A percentile compares a stretch with the other conserved stretches of the same genome.
phyloP scores from a whole-genome alignment of 2,888 invertebrate genomes.

The Margaritifera margaritifera region DNA sequence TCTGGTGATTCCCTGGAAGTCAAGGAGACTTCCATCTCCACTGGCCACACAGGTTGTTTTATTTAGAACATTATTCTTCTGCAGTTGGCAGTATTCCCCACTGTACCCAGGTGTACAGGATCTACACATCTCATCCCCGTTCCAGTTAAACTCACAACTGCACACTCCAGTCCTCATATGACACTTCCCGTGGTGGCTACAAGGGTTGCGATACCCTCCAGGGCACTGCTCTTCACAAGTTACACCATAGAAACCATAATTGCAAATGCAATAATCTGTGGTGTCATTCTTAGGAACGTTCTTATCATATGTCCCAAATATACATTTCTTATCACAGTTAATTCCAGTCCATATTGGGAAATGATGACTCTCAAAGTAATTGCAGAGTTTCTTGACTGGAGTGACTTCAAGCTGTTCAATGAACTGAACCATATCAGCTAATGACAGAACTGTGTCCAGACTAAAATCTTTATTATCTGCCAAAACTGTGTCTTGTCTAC shows the following conservation, averaged over 20 bases:
- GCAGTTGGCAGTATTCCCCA: constrained; percentile 24
- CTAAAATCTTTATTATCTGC: constrained; percentile 15
- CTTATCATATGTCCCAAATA: constrained; percentile 10
- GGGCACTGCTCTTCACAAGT: constrained; percentile 31
- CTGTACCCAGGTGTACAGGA: constrained; percentile 27
- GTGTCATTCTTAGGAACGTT: too few relatives aligned
- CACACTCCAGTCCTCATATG: constrained; percentile 40
- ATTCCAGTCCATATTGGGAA: constrained; percentile 41
- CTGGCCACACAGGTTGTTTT: too few relatives aligned
- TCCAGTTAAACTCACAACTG: constrained; percentile 42
- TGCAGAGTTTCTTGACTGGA: constrained; percentile 43
- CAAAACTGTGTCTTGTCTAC: constrained; percentile 1
- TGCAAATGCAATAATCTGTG: constrained; percentile 21
- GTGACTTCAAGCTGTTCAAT: not conserved
- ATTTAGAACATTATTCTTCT: too few relatives aligned
- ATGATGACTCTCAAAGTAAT: constrained; percentile 19
- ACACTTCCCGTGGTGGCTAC: constrained; percentile 49
- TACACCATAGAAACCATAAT: constrained; percentile 35
- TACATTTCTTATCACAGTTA: constrained; percentile 34
- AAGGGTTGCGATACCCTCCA: constrained; percentile 34
- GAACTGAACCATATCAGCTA: constrained; percentile 13
- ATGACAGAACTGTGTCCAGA: constrained; percentile 5
- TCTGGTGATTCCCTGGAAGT: too few relatives aligned
- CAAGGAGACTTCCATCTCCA: too few relatives aligned
- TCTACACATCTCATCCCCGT: constrained; percentile 30